phyloP scores from a whole-genome alignment of 1,140 invertebrate species.

The Cherax quadricarinatus region DNA sequence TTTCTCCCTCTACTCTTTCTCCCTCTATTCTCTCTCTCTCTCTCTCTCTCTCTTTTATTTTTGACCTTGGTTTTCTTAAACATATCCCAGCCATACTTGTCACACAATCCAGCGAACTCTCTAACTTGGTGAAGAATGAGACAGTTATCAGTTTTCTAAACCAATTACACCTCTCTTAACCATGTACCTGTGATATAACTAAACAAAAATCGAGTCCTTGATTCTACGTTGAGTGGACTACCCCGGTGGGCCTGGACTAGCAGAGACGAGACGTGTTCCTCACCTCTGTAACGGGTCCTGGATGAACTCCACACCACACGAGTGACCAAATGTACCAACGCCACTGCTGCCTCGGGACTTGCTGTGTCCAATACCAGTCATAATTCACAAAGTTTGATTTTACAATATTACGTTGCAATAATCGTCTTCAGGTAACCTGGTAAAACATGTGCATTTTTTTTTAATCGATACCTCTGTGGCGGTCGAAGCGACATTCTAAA shows the following conservation, averaged over 20 bases:
- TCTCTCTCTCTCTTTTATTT: conserved; percentile 33
- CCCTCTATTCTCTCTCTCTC: conserved; percentile 15
- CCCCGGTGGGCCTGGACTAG: neutral
- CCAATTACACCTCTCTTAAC: no score
- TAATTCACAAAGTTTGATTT: conserved; percentile 66
- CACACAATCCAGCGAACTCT: neutral
- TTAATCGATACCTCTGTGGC: neutral
- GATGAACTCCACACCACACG: no score
- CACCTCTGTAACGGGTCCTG: no score
- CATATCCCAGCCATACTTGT: neutral
- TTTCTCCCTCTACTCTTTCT: conserved; percentile 41
- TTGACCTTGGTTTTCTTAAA: no score
- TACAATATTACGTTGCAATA: conserved; percentile 51
- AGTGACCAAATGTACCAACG: conserved; percentile 29
- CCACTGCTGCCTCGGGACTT: neutral
- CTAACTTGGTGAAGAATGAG: no score
- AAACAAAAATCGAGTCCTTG: no score
- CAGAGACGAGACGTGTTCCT: neutral
- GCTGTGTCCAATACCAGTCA: conserved; percentile 53
- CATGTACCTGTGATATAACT: no score
- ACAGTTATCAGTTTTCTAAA: no score
- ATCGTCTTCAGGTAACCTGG: no score
- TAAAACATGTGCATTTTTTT: conserved; percentile 39
- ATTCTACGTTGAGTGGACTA: no score
- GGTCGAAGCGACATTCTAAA: neutral